Base-by-base conservation (phyloP, 2,797 vertebrate genomes). In the Diplodus sargus region DNA sequence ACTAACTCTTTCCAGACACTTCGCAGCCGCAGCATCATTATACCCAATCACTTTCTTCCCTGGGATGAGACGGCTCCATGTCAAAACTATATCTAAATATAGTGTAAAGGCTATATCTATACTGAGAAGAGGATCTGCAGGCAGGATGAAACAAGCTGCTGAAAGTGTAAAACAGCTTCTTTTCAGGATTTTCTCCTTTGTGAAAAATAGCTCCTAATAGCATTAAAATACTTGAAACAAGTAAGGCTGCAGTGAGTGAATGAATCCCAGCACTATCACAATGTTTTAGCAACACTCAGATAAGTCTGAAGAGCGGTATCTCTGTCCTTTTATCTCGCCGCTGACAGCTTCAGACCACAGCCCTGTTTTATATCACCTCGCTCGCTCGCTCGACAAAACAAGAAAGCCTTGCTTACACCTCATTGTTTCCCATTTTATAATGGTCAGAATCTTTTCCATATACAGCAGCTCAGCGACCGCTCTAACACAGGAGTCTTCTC, bases 261-360 rank as follows among this genome's bases (percentile, higher is more conserved):
- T 78, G 20, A 56, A 74, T 85, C 68, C 63, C 17, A n/a, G 43
- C 25, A 2, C 58, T 69, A 60, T 85, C 47, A 17, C 43, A 57
- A 23, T 78, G 56, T 63, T 72, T 77, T 60, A 64, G 18, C 16
- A 56, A 51, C 68, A 68, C 25, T 22, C 17, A 75, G 69, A 79
- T 84, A 70, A 71, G 74, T 70, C 25, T 73, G 58, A 80, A 45
- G 30, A 66, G 73, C 66, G 30, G 64, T 65, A 81, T 81, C 68
- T 83, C 20, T 10, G 7, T 61, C 20, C 52, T 70, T 86, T 90
- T 75, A 86, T 89, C 85, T 70, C 53, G 34, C 22, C 45, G 57
- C 34, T 51, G 81, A 83, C 83, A 74, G 49, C 48, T 81, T 80
- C 28, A 66, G 62, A 72, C 71, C 57, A 43, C 17, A 30, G 69